phyloP scores from a whole-genome alignment of 2,113 vertebrate species.

The Chaetodon trifascialis region DNA sequence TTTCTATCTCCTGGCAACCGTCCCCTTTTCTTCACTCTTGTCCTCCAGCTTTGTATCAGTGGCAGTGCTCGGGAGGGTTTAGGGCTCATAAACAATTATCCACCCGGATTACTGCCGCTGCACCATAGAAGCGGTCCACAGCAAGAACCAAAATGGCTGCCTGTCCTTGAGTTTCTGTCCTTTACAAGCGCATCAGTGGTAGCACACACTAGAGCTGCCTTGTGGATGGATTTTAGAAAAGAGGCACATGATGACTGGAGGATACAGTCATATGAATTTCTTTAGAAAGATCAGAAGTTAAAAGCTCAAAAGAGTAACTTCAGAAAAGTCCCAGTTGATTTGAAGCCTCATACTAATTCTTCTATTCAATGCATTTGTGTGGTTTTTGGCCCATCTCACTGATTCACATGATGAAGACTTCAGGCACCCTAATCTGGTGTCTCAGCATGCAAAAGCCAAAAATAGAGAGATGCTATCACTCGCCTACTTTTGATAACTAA shows the following conservation, averaged over 20 bases:
- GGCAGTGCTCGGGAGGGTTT: constrained; percentile 31
- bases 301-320: not conserved
- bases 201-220: constrained; percentile 1
- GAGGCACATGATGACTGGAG: not conserved
- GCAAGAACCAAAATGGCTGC: constrained; percentile 62
- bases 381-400: not conserved
- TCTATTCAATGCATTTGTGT: not conserved
- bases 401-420: constrained; percentile 1
- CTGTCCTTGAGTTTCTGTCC: constrained; percentile 64
- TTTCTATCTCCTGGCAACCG: constrained; percentile 62
- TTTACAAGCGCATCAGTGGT: constrained; percentile 24
- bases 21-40: constrained; percentile 21
- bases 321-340: too few species aligned
- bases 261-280: not conserved
- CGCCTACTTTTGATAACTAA: constrained; percentile 27
- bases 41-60: constrained; percentile 43
- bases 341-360: not conserved
- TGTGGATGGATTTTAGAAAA: not conserved
- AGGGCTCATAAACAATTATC: constrained; percentile 48
- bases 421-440: not conserved
- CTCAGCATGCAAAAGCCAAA: constrained; percentile 38
- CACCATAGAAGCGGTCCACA: not conserved
- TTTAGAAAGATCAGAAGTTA: not conserved
- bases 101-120: constrained; percentile 45
- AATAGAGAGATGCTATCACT: constrained; percentile 32